These are phyloP conservation scores for Eonycteris spelaea DNA, from an alignment of 2,113 vertebrate species.

Conservation along the genomic window DNA sequence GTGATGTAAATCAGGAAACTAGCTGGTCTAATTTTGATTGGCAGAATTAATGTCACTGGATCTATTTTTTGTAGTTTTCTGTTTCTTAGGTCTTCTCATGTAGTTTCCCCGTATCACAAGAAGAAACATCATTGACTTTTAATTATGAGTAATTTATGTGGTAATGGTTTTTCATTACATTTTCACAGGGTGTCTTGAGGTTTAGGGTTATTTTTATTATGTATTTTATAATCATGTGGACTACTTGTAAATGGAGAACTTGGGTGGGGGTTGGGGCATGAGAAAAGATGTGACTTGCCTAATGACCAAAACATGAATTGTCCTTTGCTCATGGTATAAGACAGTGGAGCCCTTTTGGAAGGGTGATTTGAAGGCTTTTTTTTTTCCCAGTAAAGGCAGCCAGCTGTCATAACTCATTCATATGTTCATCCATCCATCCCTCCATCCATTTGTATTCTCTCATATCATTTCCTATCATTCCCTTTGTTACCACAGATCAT, in stretches of 20 bases:
- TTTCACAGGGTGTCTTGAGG: constrained; percentile 15
- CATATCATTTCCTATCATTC: neutral
- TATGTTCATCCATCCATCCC: too few species aligned
- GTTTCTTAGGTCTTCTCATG: constrained; percentile 24
- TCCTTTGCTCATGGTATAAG: neutral
- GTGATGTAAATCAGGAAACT: constrained; percentile 49
- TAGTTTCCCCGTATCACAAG: neutral
- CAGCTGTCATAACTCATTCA: neutral
- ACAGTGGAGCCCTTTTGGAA: neutral
- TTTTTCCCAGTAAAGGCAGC: neutral
- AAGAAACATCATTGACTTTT: constrained; percentile 15
- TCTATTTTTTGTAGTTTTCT: constrained; percentile 31
- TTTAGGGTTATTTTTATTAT: constrained; percentile 4
- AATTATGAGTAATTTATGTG: constrained; percentile 43
- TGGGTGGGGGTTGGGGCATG: neutral
- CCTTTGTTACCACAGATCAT: neutral
- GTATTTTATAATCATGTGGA: neutral
- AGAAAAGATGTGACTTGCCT: neutral
- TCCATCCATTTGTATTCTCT: neutral
- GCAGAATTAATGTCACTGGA: constrained; percentile 42
- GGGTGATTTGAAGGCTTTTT: neutral
- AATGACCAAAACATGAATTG: neutral
- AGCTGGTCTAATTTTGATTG: constrained; percentile 38
- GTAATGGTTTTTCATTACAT: constrained; percentile 28
- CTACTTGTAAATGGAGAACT: neutral